Evolutionary conservation across 2,888 invertebrate species (phyloP).

Genomic region (Drosophila testacea): DNA sequence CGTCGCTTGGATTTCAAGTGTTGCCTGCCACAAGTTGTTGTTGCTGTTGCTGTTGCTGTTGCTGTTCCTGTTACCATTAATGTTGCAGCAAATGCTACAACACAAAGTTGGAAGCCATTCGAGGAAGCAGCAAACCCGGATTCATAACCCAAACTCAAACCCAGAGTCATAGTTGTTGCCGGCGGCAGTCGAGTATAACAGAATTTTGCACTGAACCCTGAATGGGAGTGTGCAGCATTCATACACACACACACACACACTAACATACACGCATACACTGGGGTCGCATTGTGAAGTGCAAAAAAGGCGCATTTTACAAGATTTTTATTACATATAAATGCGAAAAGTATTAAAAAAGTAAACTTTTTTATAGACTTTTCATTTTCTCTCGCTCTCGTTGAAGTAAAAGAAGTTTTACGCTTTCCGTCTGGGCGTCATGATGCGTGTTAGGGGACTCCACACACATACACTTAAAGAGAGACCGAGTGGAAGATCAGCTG

Average conservation of each 20-base stretch:
- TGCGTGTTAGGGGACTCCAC: slow-evolving; percentile 70
- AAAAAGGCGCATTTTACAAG: slow-evolving; percentile 81
- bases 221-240: slow-evolving; percentile 47
- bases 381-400: slow-evolving; percentile 34
- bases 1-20: slow-evolving; percentile 70
- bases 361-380: slow-evolving; percentile 79
- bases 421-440: slow-evolving; percentile 77
- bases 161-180: slow-evolving; percentile 54
- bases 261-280: slow-evolving; percentile 7
- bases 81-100: slow-evolving; percentile 40
- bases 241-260: slow-evolving; percentile 26
- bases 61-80: slow-evolving; percentile 17
- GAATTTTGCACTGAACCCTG: slow-evolving; percentile 77
- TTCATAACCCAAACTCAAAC: not conserved
- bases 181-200: slow-evolving; percentile 68
- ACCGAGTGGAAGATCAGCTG: slow-evolving; percentile 25
- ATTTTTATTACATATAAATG: slow-evolving; percentile 81
- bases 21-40: slow-evolving; percentile 50
- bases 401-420: slow-evolving; percentile 62
- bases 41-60: slow-evolving; percentile 22
- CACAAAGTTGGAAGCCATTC: slow-evolving; percentile 37
- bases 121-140: slow-evolving; percentile 1
- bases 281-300: slow-evolving; percentile 72
- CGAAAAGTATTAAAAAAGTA: slow-evolving; percentile 82
- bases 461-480: slow-evolving; percentile 8